A percentile compares a stretch with the other conserved stretches of the same genome.
These are phyloP conservation scores for Phyllotis vaccarum DNA, from an alignment of 2,797 vertebrate species.

Conservation along the genomic window DNA sequence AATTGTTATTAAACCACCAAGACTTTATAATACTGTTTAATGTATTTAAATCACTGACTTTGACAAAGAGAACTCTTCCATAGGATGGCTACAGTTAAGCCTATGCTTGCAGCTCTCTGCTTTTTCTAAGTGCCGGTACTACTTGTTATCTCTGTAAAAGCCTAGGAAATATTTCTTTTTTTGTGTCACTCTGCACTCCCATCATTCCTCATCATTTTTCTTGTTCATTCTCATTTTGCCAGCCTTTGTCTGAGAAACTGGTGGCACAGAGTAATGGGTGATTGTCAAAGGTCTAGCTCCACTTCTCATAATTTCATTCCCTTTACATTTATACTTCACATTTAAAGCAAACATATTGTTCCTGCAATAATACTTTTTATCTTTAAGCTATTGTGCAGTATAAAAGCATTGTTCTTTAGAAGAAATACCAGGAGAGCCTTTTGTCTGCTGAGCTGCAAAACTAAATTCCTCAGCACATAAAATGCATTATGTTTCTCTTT, in stretches of 20 bases:
- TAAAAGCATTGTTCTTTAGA: constrained; percentile 3
- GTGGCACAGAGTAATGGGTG: neutral
- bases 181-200: neutral
- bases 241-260: neutral
- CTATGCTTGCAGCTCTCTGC: neutral
- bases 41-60: neutral
- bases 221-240: neutral
- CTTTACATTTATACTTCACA: constrained; percentile 33
- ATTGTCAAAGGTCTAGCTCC: neutral
- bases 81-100: neutral
- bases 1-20: constrained; percentile 18
- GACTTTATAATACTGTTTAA: neutral
- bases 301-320: constrained; percentile 58
- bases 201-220: neutral
- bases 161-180: neutral
- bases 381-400: neutral
- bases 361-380: neutral
- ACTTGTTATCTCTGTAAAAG: neutral
- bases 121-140: neutral
- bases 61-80: neutral
- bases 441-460: neutral
- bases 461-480: neutral
- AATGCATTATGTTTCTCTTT: neutral
- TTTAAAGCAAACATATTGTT: neutral
- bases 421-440: constrained; percentile 28